These are phyloP conservation scores for Linnaemya vulpina DNA, from an alignment of 2,888 invertebrate species.

Conservation along the genomic window DNA sequence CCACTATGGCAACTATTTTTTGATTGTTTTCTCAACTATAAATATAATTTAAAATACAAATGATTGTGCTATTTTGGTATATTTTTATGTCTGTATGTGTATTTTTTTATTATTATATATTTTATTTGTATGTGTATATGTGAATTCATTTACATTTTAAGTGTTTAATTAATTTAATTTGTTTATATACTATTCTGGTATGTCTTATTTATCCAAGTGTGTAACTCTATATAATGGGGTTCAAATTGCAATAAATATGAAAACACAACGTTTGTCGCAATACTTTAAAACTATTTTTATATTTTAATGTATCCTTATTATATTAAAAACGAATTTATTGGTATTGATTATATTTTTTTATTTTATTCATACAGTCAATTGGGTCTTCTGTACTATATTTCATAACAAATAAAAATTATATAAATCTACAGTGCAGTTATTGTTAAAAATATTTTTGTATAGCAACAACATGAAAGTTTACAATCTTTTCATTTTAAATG, in stretches of 20 bases:
- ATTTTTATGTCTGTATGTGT: conserved; percentile 38
- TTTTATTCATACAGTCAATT: conserved; percentile 54
- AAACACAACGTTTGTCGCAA: conserved; percentile 24
- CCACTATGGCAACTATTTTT: background rate
- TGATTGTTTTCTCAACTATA: conserved; percentile 33
- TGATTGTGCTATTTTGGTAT: conserved; percentile 66
- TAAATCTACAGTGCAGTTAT: no score
- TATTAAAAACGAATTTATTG: conserved; percentile 58
- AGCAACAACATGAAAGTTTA: no score
- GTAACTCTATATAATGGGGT: background rate
- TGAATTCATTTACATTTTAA: conserved; percentile 36
- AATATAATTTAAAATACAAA: conserved; percentile 59
- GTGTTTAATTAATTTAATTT: conserved; percentile 53
- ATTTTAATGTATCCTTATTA: conserved; percentile 52
- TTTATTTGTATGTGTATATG: conserved; percentile 52
- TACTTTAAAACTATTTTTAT: conserved; percentile 38
- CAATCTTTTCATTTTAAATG: no score
- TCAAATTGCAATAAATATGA: conserved; percentile 18
- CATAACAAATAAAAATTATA: no score
- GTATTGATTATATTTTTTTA: conserved; percentile 45
- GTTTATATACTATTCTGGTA: conserved; percentile 39
- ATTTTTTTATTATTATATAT: conserved; percentile 12
- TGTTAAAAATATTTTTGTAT: no score
- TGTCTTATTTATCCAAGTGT: conserved; percentile 15
- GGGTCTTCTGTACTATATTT: no score